A percentile compares a stretch with the other conserved stretches of the same genome.
Conservation (phyloP, 2,888 invertebrate species). For the Eilema sororculum region DNA sequence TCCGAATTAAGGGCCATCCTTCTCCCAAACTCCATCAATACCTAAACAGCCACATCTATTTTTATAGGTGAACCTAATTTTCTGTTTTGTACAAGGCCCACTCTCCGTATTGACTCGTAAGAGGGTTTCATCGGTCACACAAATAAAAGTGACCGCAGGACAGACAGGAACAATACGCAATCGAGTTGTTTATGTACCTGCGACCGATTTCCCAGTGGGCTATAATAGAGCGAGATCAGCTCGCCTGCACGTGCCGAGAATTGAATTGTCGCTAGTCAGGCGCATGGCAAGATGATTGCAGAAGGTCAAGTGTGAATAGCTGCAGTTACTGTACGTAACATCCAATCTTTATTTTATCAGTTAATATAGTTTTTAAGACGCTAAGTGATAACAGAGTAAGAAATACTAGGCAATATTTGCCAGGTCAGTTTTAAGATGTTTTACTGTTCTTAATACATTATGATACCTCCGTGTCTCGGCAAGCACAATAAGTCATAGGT, state of each 20-base stretch:
- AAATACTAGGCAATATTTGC: too few species aligned
- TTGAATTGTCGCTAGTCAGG: slow-evolving; percentile 29
- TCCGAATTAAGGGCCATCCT: not conserved
- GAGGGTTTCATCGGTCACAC: slow-evolving; percentile 14
- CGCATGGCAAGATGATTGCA: slow-evolving; percentile 5
- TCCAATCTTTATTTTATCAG: too few species aligned
- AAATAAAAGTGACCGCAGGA: slow-evolving; percentile 30
- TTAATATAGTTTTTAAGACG: too few species aligned
- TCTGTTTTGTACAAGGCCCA: not conserved
- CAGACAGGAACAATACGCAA: slow-evolving; percentile 44
- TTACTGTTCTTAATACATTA: too few species aligned
- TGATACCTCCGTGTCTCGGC: too few species aligned
- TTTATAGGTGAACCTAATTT: not conserved
- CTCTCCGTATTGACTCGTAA: not conserved
- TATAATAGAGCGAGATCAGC: slow-evolving; percentile 54
- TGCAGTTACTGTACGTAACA: too few species aligned
- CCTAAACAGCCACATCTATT: not conserved
- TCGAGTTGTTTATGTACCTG: slow-evolving; percentile 55
- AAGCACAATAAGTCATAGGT: too few species aligned
- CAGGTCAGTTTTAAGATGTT: too few species aligned
- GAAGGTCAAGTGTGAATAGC: slow-evolving; percentile 12
- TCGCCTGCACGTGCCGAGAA: slow-evolving; percentile 51
- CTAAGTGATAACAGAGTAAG: too few species aligned
- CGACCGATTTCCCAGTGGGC: slow-evolving; percentile 55
- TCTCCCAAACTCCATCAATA: not conserved